Evolutionary conservation across 2,888 invertebrate genomes (phyloP).

Genomic region (Agrochola circellaris): DNA sequence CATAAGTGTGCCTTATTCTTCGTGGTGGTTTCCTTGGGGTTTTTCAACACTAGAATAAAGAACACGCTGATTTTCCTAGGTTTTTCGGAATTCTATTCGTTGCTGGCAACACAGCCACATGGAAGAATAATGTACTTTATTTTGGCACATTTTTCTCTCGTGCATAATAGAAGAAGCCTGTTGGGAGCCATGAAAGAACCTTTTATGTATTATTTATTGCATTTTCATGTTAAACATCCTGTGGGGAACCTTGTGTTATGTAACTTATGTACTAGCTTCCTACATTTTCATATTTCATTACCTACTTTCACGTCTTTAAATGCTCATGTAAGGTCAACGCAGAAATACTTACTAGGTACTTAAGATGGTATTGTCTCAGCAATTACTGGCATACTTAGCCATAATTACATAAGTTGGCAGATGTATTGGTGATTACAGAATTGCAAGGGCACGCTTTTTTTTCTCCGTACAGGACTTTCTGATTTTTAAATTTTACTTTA

Average conservation of each 20-base stretch:
- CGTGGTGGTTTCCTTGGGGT: background rate
- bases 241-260: background rate
- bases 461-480: too few species aligned
- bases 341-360: background rate
- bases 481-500: too few species aligned
- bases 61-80: background rate
- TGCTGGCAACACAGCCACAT: background rate
- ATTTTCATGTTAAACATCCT: conserved; percentile 38
- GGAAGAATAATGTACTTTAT: conserved; percentile 25
- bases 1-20: background rate
- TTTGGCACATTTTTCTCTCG: conserved; percentile 34
- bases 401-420: background rate
- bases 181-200: conserved; percentile 18
- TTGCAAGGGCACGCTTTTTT: background rate
- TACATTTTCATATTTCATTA: conserved; percentile 15
- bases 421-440: background rate
- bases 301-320: background rate
- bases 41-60: background rate
- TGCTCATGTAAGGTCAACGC: background rate
- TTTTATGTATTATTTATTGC: conserved; percentile 42
- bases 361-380: background rate
- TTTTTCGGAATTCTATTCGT: background rate
- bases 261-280: too few species aligned
- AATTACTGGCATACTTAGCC: background rate
- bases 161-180: conserved; percentile 5